Base-by-base conservation (phyloP, 2,113 vertebrate genomes). In the Oncorhynchus mykiss region DNA sequence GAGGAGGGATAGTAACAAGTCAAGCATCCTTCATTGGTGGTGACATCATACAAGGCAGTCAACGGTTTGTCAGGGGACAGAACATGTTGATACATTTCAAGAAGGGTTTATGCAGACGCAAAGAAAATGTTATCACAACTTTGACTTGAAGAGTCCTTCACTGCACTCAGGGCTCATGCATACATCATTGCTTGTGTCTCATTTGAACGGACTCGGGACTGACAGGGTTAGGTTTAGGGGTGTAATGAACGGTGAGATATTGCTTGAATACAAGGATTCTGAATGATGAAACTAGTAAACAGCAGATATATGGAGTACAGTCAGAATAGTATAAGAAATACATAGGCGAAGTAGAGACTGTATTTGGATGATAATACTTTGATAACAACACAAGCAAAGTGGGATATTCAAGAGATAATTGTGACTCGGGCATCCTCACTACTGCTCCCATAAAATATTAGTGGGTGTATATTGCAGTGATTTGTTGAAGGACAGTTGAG, bases 391-490 rank as follows among this genome's bases (percentile, higher is more conserved):
- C 67, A 68, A 7, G 39, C 20, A 68, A 68, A 31, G 31, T 39
- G n/a, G 29, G 29, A 20, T 34, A 68, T 68, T 45, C 27, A 68
- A 45, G 29, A 68, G 67, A 68, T 68, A 31, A 45, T 34, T 39
- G 29, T 49, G 45, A 54, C 70, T 57, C 49, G 18, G 27, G 70
- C 70, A 71, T 71, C 70, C 24, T 54, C 16, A 20, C 5, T 25
- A 57, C 27, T 68, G 16, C 49, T 31, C 51, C 45, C 51, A 78
- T 67, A 27, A 81, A 77, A 71, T 48, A 77, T 81, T 65, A 60
- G 67, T 51, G 14, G 3, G 14, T 13, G 4, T 12, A 45, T 14
- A 72, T 39, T 48, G 67, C 59, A 45, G 22, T 16, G 64, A 16
- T 45, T 27, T 16, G 51, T 62, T 22, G 67, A 54, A 49, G 67